Evolutionary conservation across 1,140 invertebrate genomes (phyloP).

Genomic region (Lepidotrigona ventralis): DNA sequence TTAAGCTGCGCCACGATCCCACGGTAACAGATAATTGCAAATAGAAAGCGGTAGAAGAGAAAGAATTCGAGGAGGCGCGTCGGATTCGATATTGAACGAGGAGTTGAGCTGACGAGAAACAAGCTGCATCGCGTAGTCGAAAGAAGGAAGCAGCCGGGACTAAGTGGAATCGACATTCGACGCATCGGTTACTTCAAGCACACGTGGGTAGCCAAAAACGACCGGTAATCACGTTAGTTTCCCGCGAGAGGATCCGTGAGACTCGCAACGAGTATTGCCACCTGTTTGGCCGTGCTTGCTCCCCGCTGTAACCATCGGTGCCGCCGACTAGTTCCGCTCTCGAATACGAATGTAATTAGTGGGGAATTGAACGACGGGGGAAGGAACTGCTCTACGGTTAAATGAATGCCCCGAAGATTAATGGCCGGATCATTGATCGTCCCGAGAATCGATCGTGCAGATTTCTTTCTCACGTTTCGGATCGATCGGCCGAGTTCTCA

Average conservation of each 20-base stretch:
- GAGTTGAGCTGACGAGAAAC: neutral
- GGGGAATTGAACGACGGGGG: slow-evolving; percentile 48
- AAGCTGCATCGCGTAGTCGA: neutral
- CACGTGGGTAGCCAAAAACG: slow-evolving; percentile 53
- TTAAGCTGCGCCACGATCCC: slow-evolving; percentile 9
- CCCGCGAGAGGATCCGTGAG: slow-evolving; percentile 48
- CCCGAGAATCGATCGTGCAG: slow-evolving; percentile 6
- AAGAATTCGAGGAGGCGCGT: neutral
- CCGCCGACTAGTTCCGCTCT: slow-evolving; percentile 47
- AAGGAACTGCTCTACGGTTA: slow-evolving; percentile 8
- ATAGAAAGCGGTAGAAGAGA: too few species aligned
- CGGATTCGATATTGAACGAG: neutral
- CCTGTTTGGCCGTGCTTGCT: slow-evolving; percentile 51
- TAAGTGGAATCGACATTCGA: slow-evolving; percentile 19
- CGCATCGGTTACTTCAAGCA: slow-evolving; percentile 29
- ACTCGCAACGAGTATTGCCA: slow-evolving; percentile 47
- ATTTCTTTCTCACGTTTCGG: too few species aligned
- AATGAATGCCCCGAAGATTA: slow-evolving; percentile 50
- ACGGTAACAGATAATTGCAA: neutral
- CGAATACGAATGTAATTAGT: slow-evolving; percentile 57
- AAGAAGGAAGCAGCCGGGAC: slow-evolving; percentile 5
- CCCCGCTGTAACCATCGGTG: slow-evolving; percentile 37
- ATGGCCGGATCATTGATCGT: slow-evolving; percentile 26
- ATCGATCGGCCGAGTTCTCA: too few species aligned
- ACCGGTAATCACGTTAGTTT: slow-evolving; percentile 55